Conservation (phyloP, 2,888 invertebrate species). For the Yponomeuta evonymella region DNA sequence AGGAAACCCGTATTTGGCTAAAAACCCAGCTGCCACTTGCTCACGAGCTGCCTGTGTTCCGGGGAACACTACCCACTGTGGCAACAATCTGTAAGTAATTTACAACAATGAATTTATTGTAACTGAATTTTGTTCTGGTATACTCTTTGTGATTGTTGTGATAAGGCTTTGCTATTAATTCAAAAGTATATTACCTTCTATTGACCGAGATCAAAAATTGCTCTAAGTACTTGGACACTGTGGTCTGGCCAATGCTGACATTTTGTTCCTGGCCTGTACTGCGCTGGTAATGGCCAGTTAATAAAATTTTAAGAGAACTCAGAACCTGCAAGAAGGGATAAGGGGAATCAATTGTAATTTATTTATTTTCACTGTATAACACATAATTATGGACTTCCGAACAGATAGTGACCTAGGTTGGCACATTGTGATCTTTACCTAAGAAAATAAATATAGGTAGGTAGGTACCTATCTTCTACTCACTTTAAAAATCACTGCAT, state of each 20-base stretch:
- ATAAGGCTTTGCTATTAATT: too few relatives aligned
- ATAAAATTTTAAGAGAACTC: not conserved
- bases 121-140: too few relatives aligned
- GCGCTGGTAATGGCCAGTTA: not conserved
- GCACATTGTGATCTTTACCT: too few relatives aligned
- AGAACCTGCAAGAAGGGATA: not conserved
- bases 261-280: not conserved
- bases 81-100: not conserved
- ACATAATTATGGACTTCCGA: too few relatives aligned
- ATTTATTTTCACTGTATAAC: too few relatives aligned
- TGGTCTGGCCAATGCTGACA: not conserved
- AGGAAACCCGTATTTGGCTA: not conserved
- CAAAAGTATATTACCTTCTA: not conserved
- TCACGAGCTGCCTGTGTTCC: not conserved
- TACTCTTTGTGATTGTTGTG: too few relatives aligned
- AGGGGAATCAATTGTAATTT: too few relatives aligned
- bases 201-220: not conserved
- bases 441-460: too few relatives aligned
- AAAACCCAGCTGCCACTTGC: not conserved
- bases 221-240: not conserved
- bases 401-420: too few relatives aligned
- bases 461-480: not conserved
- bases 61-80: not conserved
- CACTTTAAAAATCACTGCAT: not conserved
- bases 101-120: not conserved